phyloP scores from a whole-genome alignment of 1,140 invertebrate genomes.

The Cylas formicarius region DNA sequence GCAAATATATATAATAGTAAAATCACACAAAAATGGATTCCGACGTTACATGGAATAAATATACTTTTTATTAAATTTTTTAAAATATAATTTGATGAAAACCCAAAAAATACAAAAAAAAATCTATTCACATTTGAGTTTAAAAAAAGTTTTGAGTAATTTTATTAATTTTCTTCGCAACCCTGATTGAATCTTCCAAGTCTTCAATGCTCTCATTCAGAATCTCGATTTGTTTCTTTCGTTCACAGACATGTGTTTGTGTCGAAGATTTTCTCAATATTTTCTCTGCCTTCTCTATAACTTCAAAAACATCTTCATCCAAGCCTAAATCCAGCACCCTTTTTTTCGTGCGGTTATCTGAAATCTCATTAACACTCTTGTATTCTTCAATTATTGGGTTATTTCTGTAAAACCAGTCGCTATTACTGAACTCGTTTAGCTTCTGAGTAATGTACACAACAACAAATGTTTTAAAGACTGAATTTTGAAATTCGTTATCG shows the following conservation, averaged over 20 bases:
- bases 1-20: too few species aligned
- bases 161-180: slow-evolving; percentile 16
- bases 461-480: slow-evolving; percentile 31
- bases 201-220: slow-evolving; percentile 17
- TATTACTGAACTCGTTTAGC: slow-evolving; percentile 22
- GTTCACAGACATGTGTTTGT: slow-evolving; percentile 11
- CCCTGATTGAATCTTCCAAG: slow-evolving; percentile 17
- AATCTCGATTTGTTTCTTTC: slow-evolving; percentile 10
- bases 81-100: too few species aligned
- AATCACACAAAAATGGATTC: too few species aligned
- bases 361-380: slow-evolving; percentile 22
- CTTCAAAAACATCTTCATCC: slow-evolving; percentile 8
- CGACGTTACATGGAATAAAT: too few species aligned
- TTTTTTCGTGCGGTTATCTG: slow-evolving; percentile 8
- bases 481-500: slow-evolving; percentile 18
- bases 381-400: slow-evolving; percentile 29
- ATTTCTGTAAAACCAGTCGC: slow-evolving; percentile 35
- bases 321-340: slow-evolving; percentile 5
- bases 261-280: slow-evolving; percentile 16
- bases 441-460: slow-evolving; percentile 31
- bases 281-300: slow-evolving; percentile 16
- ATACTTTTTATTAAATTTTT: too few species aligned
- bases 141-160: too few species aligned
- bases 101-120: too few species aligned
- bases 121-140: too few species aligned